Percentiles rank a stretch among this genome's conserved stretches.
These are phyloP conservation scores for Ochotona curzoniae DNA, from an alignment of 2,113 vertebrate species.

Conservation along the genomic window DNA sequence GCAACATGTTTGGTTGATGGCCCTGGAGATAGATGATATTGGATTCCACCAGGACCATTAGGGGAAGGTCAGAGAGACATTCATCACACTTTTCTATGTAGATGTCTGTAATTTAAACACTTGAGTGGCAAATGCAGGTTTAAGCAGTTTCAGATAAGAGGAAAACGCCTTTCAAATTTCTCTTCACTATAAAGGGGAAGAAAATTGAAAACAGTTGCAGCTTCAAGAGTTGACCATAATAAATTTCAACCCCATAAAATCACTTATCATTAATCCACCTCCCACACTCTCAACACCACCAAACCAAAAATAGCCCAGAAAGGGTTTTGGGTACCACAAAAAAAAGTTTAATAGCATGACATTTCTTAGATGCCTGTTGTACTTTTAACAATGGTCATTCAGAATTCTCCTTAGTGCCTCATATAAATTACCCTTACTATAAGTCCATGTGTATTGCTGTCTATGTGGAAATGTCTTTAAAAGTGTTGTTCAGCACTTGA, in stretches of 20 bases:
- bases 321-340: background rate
- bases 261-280: background rate
- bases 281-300: background rate
- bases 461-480: background rate
- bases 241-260: background rate
- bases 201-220: slow-evolving; percentile 63
- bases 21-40: background rate
- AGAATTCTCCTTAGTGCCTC: background rate
- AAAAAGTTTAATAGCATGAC: background rate
- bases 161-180: slow-evolving; percentile 50
- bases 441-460: fast-evolving
- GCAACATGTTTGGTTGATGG: slow-evolving; percentile 43
- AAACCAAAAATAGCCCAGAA: background rate
- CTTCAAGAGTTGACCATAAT: slow-evolving; percentile 32
- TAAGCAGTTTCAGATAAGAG: slow-evolving; percentile 48
- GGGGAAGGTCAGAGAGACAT: background rate
- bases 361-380: background rate
- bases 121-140: slow-evolving; percentile 29
- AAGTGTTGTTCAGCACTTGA: background rate
- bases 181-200: slow-evolving; percentile 25
- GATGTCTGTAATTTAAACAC: background rate
- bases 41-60: background rate
- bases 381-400: background rate
- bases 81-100: background rate
- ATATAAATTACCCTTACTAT: background rate